phyloP scores from a whole-genome alignment of 2,888 invertebrate species.

The Troides oblongomaculatus region DNA sequence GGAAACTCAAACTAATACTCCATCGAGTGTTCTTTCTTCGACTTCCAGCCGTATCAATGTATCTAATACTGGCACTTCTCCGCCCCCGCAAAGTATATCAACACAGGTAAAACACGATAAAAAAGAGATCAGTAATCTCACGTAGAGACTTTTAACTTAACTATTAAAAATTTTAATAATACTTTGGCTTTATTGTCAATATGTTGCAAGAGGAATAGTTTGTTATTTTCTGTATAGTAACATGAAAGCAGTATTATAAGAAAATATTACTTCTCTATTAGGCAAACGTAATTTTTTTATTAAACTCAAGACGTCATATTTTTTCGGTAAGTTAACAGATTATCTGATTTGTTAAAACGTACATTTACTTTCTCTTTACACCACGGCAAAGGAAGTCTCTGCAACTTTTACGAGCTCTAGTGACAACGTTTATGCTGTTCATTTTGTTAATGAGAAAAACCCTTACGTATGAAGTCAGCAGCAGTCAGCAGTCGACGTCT shows the following conservation, averaged over 20 bases:
- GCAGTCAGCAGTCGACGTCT: no score
- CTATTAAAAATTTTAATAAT: not conserved
- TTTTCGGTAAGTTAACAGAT: not conserved
- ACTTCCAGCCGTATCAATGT: conserved; percentile 50
- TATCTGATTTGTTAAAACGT: no score
- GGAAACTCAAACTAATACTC: conserved; percentile 35
- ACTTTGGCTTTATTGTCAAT: not conserved
- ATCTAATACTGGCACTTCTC: conserved; percentile 88
- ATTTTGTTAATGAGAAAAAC: no score
- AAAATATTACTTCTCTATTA: no score
- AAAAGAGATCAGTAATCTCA: not conserved
- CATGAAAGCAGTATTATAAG: no score
- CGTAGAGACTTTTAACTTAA: not conserved
- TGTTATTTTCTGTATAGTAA: no score
- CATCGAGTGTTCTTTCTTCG: conserved; percentile 45
- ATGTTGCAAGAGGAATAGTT: not conserved
- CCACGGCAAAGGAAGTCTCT: no score
- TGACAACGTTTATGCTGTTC: no score
- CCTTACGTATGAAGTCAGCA: no score
- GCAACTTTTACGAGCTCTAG: no score
- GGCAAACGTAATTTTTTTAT: no score
- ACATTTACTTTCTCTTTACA: no score
- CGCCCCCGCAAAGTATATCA: conserved; percentile 92
- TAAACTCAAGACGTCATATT: not conserved
- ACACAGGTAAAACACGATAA: conserved; percentile 83